Evolutionary conservation across 1,140 invertebrate species (phyloP).

Genomic region (Choristoneura fumiferana): DNA sequence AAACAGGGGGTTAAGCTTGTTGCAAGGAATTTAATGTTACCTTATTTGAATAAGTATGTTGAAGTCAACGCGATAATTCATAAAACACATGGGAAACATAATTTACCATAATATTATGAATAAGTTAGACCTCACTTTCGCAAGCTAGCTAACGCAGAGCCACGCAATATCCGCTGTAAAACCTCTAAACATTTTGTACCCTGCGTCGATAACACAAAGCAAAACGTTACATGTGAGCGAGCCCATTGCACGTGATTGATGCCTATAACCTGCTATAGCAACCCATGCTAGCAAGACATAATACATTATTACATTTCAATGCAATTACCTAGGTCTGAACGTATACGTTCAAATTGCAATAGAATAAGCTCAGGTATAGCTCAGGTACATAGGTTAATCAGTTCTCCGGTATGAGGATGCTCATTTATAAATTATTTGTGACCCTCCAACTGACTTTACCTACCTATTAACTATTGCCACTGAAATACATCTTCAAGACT

Average conservation of each 20-base stretch:
- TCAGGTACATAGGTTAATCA: no score
- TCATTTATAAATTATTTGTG: no score
- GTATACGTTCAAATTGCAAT: background rate
- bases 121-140: conserved; percentile 16
- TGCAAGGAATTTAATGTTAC: no score
- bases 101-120: background rate
- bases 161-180: conserved; percentile 10
- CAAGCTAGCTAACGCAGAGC: background rate
- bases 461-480: no score
- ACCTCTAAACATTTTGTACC: background rate
- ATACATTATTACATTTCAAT: conserved; percentile 14
- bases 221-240: background rate
- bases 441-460: no score
- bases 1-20: no score
- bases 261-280: background rate
- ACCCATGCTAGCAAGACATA: background rate
- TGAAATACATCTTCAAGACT: no score
- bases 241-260: conserved; percentile 1
- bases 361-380: no score
- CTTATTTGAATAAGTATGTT: no score
- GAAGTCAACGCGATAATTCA: background rate
- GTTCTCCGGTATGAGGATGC: no score
- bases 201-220: background rate
- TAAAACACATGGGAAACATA: conserved; percentile 12
- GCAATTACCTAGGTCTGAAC: conserved; percentile 1